Base-by-base conservation (phyloP, 2,113 vertebrate species). In the Tragelaphus strepsiceros region DNA sequence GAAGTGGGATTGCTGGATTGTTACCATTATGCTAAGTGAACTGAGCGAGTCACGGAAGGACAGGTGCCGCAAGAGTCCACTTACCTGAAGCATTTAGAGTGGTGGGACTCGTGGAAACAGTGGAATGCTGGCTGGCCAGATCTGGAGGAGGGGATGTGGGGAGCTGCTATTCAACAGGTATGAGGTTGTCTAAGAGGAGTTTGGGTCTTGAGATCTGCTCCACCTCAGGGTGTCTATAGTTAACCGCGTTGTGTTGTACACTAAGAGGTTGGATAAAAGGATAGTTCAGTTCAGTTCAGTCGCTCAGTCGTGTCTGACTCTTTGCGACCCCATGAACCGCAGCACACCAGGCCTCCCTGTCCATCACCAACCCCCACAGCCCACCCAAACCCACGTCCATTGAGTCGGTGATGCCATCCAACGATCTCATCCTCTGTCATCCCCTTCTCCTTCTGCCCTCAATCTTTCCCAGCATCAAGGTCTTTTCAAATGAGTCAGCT, bases 211-310 rank as follows among this genome's bases (percentile, higher is more conserved):
- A 81, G 53, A 12, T 19, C 22, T 30, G 32, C 67, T 6, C 10
- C 28, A 17, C 53, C n/a, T 26, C 24, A 2, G 19, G 5, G 1
- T 35, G 7, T n/a, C 53, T 43, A 0, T 22, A 30, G 12, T 16
- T 53, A 35, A 32, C 28, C 30, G 7, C 46, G 16, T 19, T 8
- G 35, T 64, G 14, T 6, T 6, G 13, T 32, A 39, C 49, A 6
- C 58, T 56, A 85, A 78, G 89, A 54, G 56, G 3, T 17, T 51
- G 51, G 11, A 16, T 56, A 10, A 46, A 67, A 96, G 26, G 28
- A 24, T 77, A 62, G 64, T 17, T 62, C 61, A 62, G 61, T 16
- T 32, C 61, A 62, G 14, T 62, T 30, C 61, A 32, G 61, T 32
- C 6, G 0, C 61, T 62, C 61, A 62, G 30, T 62, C 0, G 0